These are phyloP conservation scores for Cryptoprocta ferox DNA, from an alignment of 2,797 vertebrate species.

Conservation along the genomic window DNA sequence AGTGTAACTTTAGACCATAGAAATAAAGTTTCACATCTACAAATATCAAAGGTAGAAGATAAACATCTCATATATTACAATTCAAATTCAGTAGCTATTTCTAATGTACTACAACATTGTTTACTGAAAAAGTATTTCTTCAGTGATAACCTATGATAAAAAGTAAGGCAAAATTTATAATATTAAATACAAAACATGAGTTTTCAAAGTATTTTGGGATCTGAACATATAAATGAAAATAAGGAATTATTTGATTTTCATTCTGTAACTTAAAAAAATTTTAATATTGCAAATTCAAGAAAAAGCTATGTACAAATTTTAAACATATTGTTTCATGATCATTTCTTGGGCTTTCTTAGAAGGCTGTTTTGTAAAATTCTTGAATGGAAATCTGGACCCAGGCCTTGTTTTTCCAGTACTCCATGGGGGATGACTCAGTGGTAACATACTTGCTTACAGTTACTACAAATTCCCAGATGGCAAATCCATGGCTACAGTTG, in stretches of 20 bases:
- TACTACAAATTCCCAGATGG: constrained; percentile 78
- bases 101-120: neutral
- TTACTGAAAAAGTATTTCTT: constrained; percentile 29
- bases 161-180: constrained; percentile 25
- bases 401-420: constrained; percentile 68
- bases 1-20: neutral
- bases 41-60: neutral
- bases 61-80: neutral
- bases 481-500: constrained; percentile 55
- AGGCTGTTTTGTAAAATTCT: constrained; percentile 74
- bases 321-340: constrained; percentile 24
- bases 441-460: constrained; percentile 75
- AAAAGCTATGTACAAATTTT: constrained; percentile 25
- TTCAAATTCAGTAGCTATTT: constrained; percentile 13
- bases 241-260: constrained; percentile 23
- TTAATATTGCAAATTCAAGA: constrained; percentile 4
- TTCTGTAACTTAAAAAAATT: neutral
- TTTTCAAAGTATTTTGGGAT: constrained; percentile 21
- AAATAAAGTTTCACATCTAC: neutral
- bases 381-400: constrained; percentile 81
- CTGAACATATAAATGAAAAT: neutral
- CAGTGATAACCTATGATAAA: constrained; percentile 5
- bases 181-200: neutral
- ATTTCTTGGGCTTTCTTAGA: constrained; percentile 72
- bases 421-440: constrained; percentile 76